Conservation (phyloP, 2,113 vertebrate genomes). For the Panthera leo region DNA sequence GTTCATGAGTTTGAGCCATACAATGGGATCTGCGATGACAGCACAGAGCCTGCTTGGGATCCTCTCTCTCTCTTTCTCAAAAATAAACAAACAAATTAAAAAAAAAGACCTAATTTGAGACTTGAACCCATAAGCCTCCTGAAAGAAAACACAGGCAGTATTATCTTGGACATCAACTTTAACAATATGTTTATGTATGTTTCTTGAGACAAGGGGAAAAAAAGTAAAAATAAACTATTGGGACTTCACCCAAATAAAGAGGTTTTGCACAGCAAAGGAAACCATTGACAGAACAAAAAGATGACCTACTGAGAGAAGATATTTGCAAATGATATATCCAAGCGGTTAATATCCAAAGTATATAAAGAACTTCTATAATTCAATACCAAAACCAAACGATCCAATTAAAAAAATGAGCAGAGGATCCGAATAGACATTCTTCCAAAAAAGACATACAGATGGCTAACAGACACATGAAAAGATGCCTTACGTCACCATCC, state of each 20-base stretch:
- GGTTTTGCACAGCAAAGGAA: neutral
- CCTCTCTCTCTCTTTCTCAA: no score
- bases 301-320: neutral
- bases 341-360: neutral
- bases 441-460: neutral
- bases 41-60: no score
- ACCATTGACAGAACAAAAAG: neutral
- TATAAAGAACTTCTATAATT: neutral
- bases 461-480: neutral
- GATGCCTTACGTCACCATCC: neutral
- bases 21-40: no score
- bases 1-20: no score
- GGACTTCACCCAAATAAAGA: neutral
- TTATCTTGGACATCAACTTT: neutral
- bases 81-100: no score
- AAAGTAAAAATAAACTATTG: neutral
- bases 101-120: neutral
- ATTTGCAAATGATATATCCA: neutral
- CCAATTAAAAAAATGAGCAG: neutral
- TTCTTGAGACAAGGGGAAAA: neutral
- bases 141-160: neutral
- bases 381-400: neutral
- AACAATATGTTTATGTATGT: neutral
- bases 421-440: neutral
- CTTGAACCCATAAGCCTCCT: neutral